Evolutionary conservation across 2,888 invertebrate species (phyloP).

Genomic region (Auanema freiburgensis): DNA sequence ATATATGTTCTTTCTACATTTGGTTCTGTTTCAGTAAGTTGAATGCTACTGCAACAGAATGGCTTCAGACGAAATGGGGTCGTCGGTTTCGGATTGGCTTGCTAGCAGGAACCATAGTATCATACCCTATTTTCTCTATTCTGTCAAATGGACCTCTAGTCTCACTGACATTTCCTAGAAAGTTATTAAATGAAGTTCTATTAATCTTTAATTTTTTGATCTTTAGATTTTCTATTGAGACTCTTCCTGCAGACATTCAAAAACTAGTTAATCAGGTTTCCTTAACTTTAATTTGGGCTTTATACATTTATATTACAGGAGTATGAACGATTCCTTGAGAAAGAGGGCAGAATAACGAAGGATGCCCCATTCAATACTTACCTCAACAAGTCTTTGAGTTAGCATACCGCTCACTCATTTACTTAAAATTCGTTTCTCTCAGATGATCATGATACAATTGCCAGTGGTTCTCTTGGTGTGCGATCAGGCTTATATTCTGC

Average conservation of each 20-base stretch:
- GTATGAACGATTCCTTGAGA: conserved; percentile 44
- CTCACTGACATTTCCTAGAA: conserved; percentile 43
- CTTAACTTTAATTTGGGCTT: conserved; percentile 2
- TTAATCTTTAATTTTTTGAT: neutral
- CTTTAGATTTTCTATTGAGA: neutral
- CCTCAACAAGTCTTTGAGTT: conserved; percentile 28
- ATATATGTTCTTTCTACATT: too few relatives aligned
- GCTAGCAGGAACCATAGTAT: conserved; percentile 52
- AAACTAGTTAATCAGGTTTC: neutral
- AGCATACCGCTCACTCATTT: neutral
- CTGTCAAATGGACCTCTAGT: conserved; percentile 54
- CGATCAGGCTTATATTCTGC: conserved; percentile 53
- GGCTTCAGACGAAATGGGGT: conserved; percentile 42
- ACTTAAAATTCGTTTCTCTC: conserved; percentile 8
- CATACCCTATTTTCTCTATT: conserved; percentile 50
- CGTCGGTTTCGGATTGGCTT: conserved; percentile 45
- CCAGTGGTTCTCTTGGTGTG: conserved; percentile 49
- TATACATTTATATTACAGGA: conserved; percentile 28
- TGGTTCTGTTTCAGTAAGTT: conserved; percentile 14
- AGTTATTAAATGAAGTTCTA: conserved; percentile 16
- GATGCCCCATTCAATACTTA: conserved; percentile 44
- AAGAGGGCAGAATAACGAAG: conserved; percentile 40
- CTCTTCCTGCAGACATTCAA: neutral
- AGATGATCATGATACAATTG: conserved; percentile 51
- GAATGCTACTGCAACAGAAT: conserved; percentile 17